Base-by-base conservation (phyloP, 2,113 vertebrate genomes). In the Rattus rattus region DNA sequence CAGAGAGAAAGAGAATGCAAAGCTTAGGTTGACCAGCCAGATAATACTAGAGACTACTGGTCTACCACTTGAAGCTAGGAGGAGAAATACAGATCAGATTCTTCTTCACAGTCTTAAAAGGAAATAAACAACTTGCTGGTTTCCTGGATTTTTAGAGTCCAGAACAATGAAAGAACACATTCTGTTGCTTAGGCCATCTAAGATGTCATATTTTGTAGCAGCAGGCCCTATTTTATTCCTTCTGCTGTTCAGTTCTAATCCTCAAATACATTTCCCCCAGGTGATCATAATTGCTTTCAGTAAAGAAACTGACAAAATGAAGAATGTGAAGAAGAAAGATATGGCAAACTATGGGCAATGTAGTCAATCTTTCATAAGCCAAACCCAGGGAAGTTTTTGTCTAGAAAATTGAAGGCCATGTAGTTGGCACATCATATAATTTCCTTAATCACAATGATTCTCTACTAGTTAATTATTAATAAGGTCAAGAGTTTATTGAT, bases 371-470 rank as follows among this genome's bases (percentile, higher is more conserved):
- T 88, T 96, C 81, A 67, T 79, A 87, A 95, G 75, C 30, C 90
- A 94, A 61, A 13, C 16, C 54, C 88, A 85, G 56, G 63, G 52
- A 95, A 85, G 43, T 67, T 88, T 72, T 97, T 61, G 61, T 89
- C 43, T 92, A 92, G 63, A 67, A 96, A 97, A 92, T 94, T 36
- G 16, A 96, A 96, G 56, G 56, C 43, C 73, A 17, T 80, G n/a
- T 67, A 28, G 16, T 49, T 80, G 49, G 28, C 26, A 85, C 3
- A 6, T 88, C 20, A 12, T 93, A 30, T 79, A 36, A 93, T 94
- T 84, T 93, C 91, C 67, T 81, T 88, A 30, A 91, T 91, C 28
- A 47, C 61, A 76, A 90, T 77, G 69, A 69, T 90, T 92, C 33
- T 43, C 65, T 75, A 47, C 28, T 17, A 76, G 47, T 92, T 94